Evolutionary conservation across 2,113 vertebrate genomes (phyloP), one percentile per base, ranked within the genome.

Genomic region (Trochalopteron elliotii): DNA sequence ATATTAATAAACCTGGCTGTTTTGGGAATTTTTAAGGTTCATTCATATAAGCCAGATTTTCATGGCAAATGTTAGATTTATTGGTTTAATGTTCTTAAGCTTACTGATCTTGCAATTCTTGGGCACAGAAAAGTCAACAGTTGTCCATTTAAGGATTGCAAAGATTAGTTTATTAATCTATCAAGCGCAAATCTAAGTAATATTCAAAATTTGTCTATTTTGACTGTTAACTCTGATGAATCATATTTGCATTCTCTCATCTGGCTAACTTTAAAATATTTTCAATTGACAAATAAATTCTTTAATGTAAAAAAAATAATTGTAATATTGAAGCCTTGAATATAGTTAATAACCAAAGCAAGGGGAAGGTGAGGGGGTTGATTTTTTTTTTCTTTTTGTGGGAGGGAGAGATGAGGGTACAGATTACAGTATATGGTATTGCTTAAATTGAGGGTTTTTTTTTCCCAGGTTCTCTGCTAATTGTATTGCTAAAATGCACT

Each of bases 301-400:
- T 53, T 74, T 67, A 53, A 0, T 94, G 84, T 19, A 69, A 74
- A 94, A 82, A 57, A 69, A 91, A 14, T 3, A 85, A 25, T 15
- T 89, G 56, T 92, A 88, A 88, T 61, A 40, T 93, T 71, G 72
- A 96, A 96, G 94, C 90, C 94, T 96, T 95, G 94, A 94, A 44
- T 84, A 87, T 87, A 92, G 33, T 93, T 97, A 75, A 91, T 97
- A 98, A 98, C 97, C 98, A 98, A 98, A 98, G 96, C 95, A 97
- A 97, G 77, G 94, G 97, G 92, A 78, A 95, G 89, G 52, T 95
- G 94, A 33, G 49, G 49, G 15, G 44, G 67, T 95, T 89, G 59
- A 5, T 30, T 11, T 11, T 27, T 44, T 8, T 35, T 10, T n/a
- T 31, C 9, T 31, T 47, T 40, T 14, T 11, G 5, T 5, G 1